Conservation (phyloP, 1,140 invertebrate species). For the Ruditapes philippinarum region DNA sequence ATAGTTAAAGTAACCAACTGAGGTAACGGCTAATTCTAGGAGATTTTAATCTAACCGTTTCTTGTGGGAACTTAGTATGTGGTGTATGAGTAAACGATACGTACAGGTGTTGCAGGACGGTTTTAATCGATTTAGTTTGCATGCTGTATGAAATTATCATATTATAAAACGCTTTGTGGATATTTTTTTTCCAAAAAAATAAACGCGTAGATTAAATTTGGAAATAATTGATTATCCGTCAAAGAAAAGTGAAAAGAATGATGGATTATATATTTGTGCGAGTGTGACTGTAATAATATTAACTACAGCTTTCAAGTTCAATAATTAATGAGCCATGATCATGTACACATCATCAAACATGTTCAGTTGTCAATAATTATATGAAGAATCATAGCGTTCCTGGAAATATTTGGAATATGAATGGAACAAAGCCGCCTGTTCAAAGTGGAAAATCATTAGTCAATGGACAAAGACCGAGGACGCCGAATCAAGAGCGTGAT, state of each 20-base stretch:
- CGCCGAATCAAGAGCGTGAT: constrained; percentile 36
- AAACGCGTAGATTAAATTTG: not conserved
- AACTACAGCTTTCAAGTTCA: not conserved
- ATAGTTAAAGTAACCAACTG: not conserved
- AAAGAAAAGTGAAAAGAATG: not conserved
- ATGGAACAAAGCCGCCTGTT: constrained; percentile 2
- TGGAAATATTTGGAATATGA: no score
- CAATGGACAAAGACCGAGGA: constrained; percentile 32
- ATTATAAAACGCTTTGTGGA: not conserved
- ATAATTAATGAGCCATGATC: not conserved
- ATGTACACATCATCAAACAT: not conserved
- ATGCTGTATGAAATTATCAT: not conserved
- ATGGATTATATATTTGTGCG: not conserved
- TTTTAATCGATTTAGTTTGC: not conserved
- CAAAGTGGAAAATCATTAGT: constrained; percentile 1
- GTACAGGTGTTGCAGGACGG: not conserved
- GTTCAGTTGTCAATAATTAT: not conserved
- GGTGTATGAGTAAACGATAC: not conserved
- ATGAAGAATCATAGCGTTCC: no score
- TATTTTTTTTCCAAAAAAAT: not conserved
- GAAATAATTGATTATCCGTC: not conserved
- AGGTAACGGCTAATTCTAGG: not conserved
- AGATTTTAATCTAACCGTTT: not conserved
- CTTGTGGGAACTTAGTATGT: not conserved
- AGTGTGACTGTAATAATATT: not conserved